Conservation (phyloP, 2,113 vertebrate genomes). For the Gymnobelideus leadbeateri region DNA sequence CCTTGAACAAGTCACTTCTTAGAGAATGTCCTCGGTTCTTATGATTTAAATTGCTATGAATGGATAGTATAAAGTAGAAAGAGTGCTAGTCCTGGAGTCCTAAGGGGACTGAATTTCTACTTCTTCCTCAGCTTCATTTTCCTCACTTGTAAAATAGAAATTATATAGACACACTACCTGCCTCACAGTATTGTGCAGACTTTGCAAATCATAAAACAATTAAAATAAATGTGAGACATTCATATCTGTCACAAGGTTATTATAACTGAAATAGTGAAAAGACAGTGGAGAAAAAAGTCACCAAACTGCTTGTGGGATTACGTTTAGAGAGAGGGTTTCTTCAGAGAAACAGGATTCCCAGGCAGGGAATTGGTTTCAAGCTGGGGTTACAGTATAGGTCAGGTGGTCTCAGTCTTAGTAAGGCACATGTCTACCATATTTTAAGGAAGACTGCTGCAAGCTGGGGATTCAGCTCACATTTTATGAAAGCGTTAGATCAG, state of each 20-base stretch:
- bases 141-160: not conserved
- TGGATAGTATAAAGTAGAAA: not conserved
- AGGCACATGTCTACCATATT: not conserved
- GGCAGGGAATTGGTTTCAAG: not conserved
- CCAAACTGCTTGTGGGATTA: not conserved
- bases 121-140: not conserved
- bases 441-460: not conserved
- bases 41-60: not conserved
- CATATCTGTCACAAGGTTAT: not conserved
- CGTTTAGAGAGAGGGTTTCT: not conserved
- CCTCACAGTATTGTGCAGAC: not conserved
- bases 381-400: not conserved
- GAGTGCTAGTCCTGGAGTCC: not conserved
- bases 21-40: not conserved
- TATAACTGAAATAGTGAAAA: not conserved
- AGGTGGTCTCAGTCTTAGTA: not conserved
- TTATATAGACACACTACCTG: not conserved
- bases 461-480: not conserved
- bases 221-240: not conserved
- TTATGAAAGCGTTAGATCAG: not conserved
- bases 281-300: not conserved
- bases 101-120: not conserved
- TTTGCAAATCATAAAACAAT: not conserved
- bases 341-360: not conserved
- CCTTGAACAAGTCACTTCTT: not conserved